Percentiles rank a stretch among this genome's conserved stretches.
phyloP scores from a whole-genome alignment of 2,797 vertebrate species.

The Macropus fuliginosus region DNA sequence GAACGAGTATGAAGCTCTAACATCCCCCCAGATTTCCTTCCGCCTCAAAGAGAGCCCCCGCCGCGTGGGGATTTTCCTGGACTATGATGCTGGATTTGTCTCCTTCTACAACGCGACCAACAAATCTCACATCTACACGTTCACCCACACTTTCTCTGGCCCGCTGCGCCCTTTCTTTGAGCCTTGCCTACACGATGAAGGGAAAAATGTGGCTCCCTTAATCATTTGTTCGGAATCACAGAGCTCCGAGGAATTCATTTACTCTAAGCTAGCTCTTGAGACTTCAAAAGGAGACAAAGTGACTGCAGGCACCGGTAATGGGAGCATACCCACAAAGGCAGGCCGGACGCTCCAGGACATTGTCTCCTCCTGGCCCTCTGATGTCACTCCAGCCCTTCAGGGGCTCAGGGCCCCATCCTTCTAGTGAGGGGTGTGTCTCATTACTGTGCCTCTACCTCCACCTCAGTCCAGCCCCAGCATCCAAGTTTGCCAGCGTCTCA shows the following conservation, averaged over 20 bases:
- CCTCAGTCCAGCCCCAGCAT: neutral
- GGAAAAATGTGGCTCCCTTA: constrained; percentile 82
- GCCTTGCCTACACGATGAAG: constrained; percentile 81
- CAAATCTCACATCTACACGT: constrained; percentile 79
- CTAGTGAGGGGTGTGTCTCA: constrained; percentile 12
- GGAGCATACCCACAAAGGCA: constrained; percentile 60
- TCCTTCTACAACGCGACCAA: constrained; percentile 77
- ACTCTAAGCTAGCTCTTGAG: neutral
- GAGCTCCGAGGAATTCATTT: constrained; percentile 43
- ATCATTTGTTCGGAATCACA: constrained; percentile 80
- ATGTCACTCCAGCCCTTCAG: constrained; percentile 69
- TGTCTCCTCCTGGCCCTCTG: constrained; percentile 56
- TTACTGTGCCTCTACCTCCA: neutral
- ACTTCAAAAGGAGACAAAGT: constrained; percentile 36
- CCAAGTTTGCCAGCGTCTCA: constrained; percentile 11
- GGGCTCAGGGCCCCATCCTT: constrained; percentile 71
- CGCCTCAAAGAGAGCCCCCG: constrained; percentile 65
- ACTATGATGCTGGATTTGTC: constrained; percentile 74
- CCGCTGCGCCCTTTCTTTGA: constrained; percentile 81
- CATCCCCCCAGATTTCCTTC: constrained; percentile 68
- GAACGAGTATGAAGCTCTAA: constrained; percentile 75
- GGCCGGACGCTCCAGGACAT: constrained; percentile 13
- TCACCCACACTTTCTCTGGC: constrained; percentile 77
- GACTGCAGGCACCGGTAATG: constrained; percentile 46
- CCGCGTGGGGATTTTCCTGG: constrained; percentile 75